Base-by-base conservation (phyloP, 2,113 vertebrate genomes). In the Myrmecophaga tridactyla region DNA sequence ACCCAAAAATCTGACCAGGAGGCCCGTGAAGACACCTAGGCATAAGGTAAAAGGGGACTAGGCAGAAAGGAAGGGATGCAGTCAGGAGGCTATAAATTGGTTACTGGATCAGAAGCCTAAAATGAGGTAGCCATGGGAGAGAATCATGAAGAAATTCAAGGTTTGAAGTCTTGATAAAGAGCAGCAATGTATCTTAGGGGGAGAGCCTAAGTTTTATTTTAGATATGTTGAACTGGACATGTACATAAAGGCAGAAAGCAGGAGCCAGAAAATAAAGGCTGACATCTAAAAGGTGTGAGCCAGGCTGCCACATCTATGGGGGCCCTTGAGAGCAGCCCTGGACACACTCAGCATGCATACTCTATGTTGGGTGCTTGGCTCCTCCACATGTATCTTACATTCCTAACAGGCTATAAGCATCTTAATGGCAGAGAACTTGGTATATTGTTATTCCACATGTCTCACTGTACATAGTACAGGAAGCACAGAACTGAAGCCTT, bases 131-230 rank as follows among this genome's bases (percentile, higher is more conserved):
- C 63, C 51, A 60, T 7, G 23, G 29, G n/a, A 91, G 25, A 73
- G 34, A 94, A 78, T n/a, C 3, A 75, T 78, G 53, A 90, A 90
- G 51, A 93, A 90, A 90, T 29, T 46, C 9, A 6, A 70, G 15
- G 48, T 56, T 89, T 78, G 62, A 60, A 23, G 10, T 87, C 76
- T 87, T 87, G 12, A 96, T 21, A 93, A 94, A 93, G 39, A 86
- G 11, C 4, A 8, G 23, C 23, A 60, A 43, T 46, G 6, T 25
- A 36, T 41, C 46, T 73, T 29, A 25, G 48, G 70, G 70, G 34
- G 58, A 75, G 51, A 87, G 17, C 41, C 11, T 25, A 21, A 86
- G 53, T 92, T 89, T 84, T 51, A 87, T 75, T 80, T 94, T 73
- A 56, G 36, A 43, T 15, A n/a, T 4, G 15, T 81, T 76, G 34